Evolutionary conservation across 2,888 invertebrate species (phyloP).

Genomic region (Epinotia nisella): DNA sequence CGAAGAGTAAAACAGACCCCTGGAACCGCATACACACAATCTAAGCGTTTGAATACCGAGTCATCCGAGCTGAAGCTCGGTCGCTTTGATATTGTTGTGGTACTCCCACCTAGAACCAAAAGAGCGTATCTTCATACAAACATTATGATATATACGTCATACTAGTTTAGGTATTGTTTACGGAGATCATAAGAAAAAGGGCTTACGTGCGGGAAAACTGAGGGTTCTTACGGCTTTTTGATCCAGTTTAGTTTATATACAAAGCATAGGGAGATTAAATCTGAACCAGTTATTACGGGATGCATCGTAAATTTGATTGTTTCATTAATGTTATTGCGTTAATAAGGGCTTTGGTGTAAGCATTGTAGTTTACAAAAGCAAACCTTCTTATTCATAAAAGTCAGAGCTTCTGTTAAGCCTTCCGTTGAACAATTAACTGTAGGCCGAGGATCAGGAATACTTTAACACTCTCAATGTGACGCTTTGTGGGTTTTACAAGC

Average conservation of each 20-base stretch:
- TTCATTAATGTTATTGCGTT: slow-evolving; percentile 7
- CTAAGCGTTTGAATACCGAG: slow-evolving; percentile 2
- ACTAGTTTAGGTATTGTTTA: neutral
- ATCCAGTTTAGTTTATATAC: neutral
- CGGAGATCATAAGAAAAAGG: neutral
- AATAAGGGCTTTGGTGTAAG: neutral
- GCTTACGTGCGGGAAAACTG: neutral
- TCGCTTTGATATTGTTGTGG: slow-evolving; percentile 14
- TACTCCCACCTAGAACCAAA: neutral
- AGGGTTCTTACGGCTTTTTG: neutral
- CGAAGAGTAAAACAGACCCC: neutral
- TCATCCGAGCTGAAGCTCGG: neutral
- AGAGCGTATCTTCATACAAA: neutral
- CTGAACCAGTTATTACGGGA: slow-evolving; percentile 9
- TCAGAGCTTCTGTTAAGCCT: too few species aligned
- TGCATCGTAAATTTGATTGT: slow-evolving; percentile 15
- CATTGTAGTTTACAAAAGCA: too few species aligned
- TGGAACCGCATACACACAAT: slow-evolving; percentile 5
- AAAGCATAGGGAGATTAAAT: slow-evolving; percentile 21
- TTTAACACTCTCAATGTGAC: too few species aligned
- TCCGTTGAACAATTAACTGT: too few species aligned
- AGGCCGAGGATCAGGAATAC: too few species aligned
- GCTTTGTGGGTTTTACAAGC: too few species aligned
- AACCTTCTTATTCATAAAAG: too few species aligned
- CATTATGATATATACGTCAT: neutral